Percentiles rank a stretch among this genome's conserved stretches.
Evolutionary conservation across 2,888 invertebrate species (phyloP).

Genomic region (Lepidocyrtoides sp.): DNA sequence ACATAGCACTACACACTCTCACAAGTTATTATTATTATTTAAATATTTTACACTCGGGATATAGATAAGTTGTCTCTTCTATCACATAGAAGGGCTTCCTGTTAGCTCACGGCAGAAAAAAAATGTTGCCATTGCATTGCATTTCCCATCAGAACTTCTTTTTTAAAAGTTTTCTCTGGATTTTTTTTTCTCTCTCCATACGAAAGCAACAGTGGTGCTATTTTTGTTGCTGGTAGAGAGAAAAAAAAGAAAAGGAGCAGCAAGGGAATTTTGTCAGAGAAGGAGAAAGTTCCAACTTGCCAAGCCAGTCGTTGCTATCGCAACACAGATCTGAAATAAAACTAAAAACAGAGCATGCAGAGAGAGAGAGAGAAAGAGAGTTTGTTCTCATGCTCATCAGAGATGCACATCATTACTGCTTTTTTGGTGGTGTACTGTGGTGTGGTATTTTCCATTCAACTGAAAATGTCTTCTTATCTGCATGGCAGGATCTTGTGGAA

Average conservation of each 20-base stretch:
- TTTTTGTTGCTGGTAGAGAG: not conserved
- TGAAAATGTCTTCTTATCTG: conserved; percentile 55
- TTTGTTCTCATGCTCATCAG: conserved; percentile 68
- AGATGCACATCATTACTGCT: conserved; percentile 76
- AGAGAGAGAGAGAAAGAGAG: not conserved
- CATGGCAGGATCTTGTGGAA: conserved; percentile 63
- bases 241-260: conserved; percentile 52
- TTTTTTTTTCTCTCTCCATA: not conserved
- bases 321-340: not conserved
- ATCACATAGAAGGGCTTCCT: not conserved
- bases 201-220: conserved; percentile 1
- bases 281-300: conserved; percentile 57
- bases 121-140: not conserved
- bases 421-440: conserved; percentile 7
- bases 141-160: conserved; percentile 5
- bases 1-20: not conserved
- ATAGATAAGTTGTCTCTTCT: conserved; percentile 1
- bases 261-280: conserved; percentile 54
- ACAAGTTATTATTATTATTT: conserved; percentile 54
- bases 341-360: no score
- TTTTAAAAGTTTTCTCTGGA: not conserved
- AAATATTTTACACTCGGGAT: conserved; percentile 77
- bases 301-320: conserved; percentile 68
- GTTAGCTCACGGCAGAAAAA: conserved; percentile 50
- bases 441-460: conserved; percentile 53